Evolutionary conservation across 1,140 invertebrate species (phyloP).

Genomic region (Zaprionus davidi): DNA sequence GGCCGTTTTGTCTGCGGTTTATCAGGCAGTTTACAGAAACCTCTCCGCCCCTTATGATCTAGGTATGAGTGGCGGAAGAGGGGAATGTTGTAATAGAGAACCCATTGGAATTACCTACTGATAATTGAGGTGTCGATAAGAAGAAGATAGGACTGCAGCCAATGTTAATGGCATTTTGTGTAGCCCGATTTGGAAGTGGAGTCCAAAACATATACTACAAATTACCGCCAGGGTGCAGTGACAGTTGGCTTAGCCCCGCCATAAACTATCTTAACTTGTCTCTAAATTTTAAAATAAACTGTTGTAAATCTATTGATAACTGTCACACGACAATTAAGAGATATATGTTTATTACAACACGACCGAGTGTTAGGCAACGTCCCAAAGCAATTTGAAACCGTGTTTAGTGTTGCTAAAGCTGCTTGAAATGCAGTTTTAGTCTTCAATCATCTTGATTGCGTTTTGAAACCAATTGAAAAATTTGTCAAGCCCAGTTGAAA

Average conservation of each 20-base stretch:
- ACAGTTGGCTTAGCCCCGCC: neutral
- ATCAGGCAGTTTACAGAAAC: neutral
- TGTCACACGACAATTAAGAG: neutral
- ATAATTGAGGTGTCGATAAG: neutral
- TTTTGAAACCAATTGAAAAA: conserved; percentile 8
- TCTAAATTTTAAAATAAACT: neutral
- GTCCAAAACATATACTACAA: too few species aligned
- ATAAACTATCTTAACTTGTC: neutral
- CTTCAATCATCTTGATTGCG: conserved; percentile 8
- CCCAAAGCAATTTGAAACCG: neutral
- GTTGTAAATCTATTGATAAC: neutral
- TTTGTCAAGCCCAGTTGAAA: neutral
- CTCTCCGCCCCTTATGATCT: neutral
- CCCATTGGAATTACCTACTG: neutral
- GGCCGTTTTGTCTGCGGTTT: neutral
- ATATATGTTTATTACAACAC: conserved; percentile 1
- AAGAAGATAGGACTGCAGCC: too few species aligned
- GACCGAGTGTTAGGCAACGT: neutral
- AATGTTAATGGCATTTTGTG: neutral
- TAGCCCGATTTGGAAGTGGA: neutral
- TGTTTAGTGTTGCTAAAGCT: neutral
- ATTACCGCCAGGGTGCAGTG: too few species aligned
- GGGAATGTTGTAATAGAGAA: neutral
- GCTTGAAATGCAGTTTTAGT: conserved; percentile 4
- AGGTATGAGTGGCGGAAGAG: too few species aligned